phyloP scores from a whole-genome alignment of 2,888 invertebrate genomes.

The Tetragonisca angustula region DNA sequence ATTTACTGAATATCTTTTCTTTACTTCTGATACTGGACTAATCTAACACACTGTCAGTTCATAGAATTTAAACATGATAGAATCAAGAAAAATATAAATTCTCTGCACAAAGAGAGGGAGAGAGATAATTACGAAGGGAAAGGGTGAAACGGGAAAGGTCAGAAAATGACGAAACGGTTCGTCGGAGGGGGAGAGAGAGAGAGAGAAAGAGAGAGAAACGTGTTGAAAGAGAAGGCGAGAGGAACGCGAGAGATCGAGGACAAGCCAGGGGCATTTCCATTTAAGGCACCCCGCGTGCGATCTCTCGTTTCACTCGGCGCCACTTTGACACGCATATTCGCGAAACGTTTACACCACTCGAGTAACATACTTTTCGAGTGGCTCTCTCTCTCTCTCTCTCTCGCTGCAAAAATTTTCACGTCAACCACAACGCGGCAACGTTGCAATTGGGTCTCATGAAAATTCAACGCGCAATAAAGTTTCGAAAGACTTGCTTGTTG shows the following conservation, averaged over 20 bases:
- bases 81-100: neutral
- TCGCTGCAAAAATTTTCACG: neutral
- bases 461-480: neutral
- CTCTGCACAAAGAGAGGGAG: neutral
- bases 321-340: conserved; percentile 55
- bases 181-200: neutral
- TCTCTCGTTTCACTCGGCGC: conserved; percentile 47
- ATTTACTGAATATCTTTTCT: too few relatives aligned
- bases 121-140: neutral
- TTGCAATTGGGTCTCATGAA: neutral
- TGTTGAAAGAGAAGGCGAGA: conserved; percentile 30
- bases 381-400: neutral
- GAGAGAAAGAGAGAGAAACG: neutral
- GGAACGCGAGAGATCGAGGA: conserved; percentile 60
- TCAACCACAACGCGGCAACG: neutral
- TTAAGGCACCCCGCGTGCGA: conserved; percentile 61
- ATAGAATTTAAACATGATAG: neutral
- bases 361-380: conserved; percentile 9
- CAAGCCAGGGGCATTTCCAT: conserved; percentile 68
- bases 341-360: conserved; percentile 27
- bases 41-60: too few relatives aligned
- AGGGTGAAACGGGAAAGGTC: neutral
- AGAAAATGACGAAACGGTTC: neutral
- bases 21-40: too few relatives aligned
- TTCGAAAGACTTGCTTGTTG: neutral